Evolutionary conservation across 2,113 vertebrate species (phyloP), one percentile per base, ranked within the genome.

Genomic region (Myodes glareolus): DNA sequence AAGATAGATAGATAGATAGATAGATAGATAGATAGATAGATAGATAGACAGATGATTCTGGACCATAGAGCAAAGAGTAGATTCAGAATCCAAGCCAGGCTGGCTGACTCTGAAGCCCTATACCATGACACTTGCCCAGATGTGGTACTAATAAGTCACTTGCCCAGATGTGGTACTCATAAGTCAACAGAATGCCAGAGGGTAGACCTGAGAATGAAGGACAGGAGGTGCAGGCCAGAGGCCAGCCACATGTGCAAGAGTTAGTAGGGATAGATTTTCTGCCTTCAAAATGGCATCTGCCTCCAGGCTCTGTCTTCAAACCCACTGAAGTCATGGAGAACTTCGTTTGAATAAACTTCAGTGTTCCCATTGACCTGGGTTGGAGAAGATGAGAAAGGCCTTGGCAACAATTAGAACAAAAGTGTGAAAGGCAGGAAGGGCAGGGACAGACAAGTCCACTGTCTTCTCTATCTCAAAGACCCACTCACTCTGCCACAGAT

Each of bases 201-300:
- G 36, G 3, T 39, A 55, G 58, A 67, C 2, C 27, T 81, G 17
- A 45, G 58, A 65, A 33, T 3, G 2, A 67, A 68, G 58, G 61
- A 7, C 16, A 4, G 3, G 23, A 5, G 9, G 9, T 11, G 23
- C 68, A 2, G 1, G 88, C n/a, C 88, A 70, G 39, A 39, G 81
- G 36, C 50, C 31, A 29, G 27, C 1, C 36, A 3, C 0, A 1
- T 0, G 2, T 11, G 58, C 16, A 23, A 50, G 78, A 27, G 31
- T 0, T 7, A 50, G 27, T 14, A 42, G 1, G 17, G 31, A 29
- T 42, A 80, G 52, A 52, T 25, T 16, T 45, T 63, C n/a, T 0
- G 1, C 50, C n/a, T 67, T 72, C 33, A 52, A 72, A 33, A 10
- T 50, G 88, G 50, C 47, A 31, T 61, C 68, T 21, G 9, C 42